Percentiles rank a stretch among this genome's conserved stretches.
Conservation (phyloP, 2,113 vertebrate species). For the Corythoichthys intestinalis region DNA sequence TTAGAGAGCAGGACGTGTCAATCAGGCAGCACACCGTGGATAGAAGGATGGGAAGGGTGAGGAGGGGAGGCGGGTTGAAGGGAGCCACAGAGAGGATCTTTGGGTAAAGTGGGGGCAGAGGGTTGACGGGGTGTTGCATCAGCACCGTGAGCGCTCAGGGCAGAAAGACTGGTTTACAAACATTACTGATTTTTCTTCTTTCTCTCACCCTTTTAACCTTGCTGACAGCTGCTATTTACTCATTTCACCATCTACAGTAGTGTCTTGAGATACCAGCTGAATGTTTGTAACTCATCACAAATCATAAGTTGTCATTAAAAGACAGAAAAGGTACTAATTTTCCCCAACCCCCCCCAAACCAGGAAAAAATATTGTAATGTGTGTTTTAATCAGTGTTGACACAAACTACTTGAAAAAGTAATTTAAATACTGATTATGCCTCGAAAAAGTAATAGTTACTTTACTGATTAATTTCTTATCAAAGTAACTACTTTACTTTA, state of each 20-base stretch:
- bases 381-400: not conserved
- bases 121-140: conserved; percentile 18
- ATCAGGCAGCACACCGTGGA: conserved; percentile 50
- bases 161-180: conserved; percentile 35
- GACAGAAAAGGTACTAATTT: not conserved
- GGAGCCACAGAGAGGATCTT: conserved; percentile 15
- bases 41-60: conserved; percentile 29
- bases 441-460: too few species aligned
- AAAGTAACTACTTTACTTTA: too few species aligned
- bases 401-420: too few species aligned
- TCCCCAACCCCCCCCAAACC: too few species aligned
- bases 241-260: not conserved
- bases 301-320: not conserved
- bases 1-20: conserved; percentile 66
- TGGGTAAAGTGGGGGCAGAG: conserved; percentile 21
- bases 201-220: not conserved
- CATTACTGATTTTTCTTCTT: conserved; percentile 28
- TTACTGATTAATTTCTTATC: too few species aligned
- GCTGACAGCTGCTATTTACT: not conserved
- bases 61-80: not conserved
- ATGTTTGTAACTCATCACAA: not conserved
- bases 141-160: conserved; percentile 64
- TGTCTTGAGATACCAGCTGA: not conserved
- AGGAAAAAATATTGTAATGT: not conserved
- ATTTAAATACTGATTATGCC: too few species aligned